These are phyloP conservation scores for Conistra vaccinii DNA, from an alignment of 2,888 invertebrate genomes.

Conservation along the genomic window DNA sequence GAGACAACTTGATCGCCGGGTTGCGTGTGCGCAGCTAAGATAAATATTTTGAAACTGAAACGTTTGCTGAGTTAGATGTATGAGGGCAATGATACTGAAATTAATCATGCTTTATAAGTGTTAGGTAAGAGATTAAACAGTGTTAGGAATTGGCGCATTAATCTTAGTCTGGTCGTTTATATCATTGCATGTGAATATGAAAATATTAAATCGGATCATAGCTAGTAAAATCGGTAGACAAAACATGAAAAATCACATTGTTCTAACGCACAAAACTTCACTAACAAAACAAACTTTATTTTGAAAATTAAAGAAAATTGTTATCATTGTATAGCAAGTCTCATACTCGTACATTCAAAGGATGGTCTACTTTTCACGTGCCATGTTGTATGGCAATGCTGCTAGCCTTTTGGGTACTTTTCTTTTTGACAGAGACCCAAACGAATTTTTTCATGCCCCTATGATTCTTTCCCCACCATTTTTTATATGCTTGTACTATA, in stretches of 20 bases:
- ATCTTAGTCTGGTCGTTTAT: not conserved
- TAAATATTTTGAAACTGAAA: slow-evolving; percentile 64
- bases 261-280: not conserved
- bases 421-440: no score
- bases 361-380: no score
- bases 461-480: no score
- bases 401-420: no score
- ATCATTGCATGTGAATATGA: not conserved
- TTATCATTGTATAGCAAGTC: not conserved
- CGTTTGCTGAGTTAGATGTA: slow-evolving; percentile 28
- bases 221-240: not conserved
- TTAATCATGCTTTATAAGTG: slow-evolving; percentile 21
- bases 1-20: slow-evolving; percentile 65
- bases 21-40: slow-evolving; percentile 57
- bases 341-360: no score
- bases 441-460: no score
- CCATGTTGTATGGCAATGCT: no score
- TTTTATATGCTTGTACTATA: no score
- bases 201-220: not conserved
- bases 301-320: not conserved
- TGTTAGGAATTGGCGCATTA: slow-evolving; percentile 6
- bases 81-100: slow-evolving; percentile 42
- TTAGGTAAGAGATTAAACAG: slow-evolving; percentile 16
- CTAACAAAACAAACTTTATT: not conserved
- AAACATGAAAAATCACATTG: not conserved